Percentiles rank a stretch among this genome's conserved stretches.
These are phyloP conservation scores for Harpagoxenus sublaevis DNA, from an alignment of 2,888 invertebrate genomes.

Conservation along the genomic window DNA sequence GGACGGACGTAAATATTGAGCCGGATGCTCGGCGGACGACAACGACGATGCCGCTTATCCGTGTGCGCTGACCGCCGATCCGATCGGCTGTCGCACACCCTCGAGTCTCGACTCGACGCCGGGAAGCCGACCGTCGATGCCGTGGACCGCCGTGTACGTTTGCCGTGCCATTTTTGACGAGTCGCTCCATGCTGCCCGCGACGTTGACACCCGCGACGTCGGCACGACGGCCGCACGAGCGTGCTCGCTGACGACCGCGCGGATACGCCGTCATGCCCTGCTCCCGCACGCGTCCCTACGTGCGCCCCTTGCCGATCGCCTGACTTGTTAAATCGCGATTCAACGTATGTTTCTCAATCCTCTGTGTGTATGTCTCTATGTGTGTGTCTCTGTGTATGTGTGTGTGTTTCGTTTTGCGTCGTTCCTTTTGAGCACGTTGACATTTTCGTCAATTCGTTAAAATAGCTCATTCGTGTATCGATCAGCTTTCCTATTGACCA, in stretches of 20 bases:
- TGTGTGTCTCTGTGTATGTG: not conserved
- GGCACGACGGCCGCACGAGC: constrained; percentile 40
- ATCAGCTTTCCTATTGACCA: constrained; percentile 22
- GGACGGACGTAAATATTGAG: constrained; percentile 79
- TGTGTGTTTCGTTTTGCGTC: constrained; percentile 41
- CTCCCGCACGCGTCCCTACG: not conserved
- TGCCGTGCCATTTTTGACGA: constrained; percentile 68
- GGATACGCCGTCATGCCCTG: not conserved
- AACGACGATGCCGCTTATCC: constrained; percentile 62
- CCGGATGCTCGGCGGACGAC: constrained; percentile 56
- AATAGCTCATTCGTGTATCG: constrained; percentile 41
- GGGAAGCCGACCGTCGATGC: constrained; percentile 16
- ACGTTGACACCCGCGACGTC: constrained; percentile 61
- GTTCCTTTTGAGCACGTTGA: constrained; percentile 39
- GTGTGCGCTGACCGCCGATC: constrained; percentile 15
- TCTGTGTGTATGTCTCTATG: not conserved
- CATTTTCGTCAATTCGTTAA: constrained; percentile 45
- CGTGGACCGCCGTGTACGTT: not conserved
- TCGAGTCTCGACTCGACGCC: constrained; percentile 30
- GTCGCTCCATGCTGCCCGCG: constrained; percentile 61
- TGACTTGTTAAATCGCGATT: not conserved
- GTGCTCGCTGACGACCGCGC: not conserved
- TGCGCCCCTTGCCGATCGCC: not conserved
- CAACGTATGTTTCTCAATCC: not conserved
- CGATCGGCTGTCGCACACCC: constrained; percentile 17